Evolutionary conservation across 2,888 invertebrate genomes (phyloP), one percentile per base, ranked within the genome.

Genomic region (Melanchra persicariae): DNA sequence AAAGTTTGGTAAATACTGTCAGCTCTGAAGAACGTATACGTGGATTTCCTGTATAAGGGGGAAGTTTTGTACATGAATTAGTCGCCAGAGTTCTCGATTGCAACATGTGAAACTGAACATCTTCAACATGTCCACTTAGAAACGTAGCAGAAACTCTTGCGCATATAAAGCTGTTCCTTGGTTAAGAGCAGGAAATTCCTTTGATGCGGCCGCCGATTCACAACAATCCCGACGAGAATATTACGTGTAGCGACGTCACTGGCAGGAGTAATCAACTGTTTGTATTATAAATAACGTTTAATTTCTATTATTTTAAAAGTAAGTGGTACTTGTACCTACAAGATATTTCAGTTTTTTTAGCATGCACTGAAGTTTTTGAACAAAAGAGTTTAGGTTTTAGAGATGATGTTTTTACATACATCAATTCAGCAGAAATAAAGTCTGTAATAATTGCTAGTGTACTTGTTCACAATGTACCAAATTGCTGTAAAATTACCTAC

Each of bases 131-230:
- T 86, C 84, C 77, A 87, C 79, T 85, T 86, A 86, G 89, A 93
- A 89, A 86, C 81, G 78, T 89, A 90, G 85, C 93, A 92, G 90
- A 91, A 84, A 77, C 87, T 86, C 85, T 86, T 88, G 87, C 89
- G 89, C 89, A 88, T 91, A 90, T 91, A 89, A 90, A 93, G 89
- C 87, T 87, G 88, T 87, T 88, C 90, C 90, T 90, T 91, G 91
- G 93, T 93, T 91, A 88, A 89, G 91, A 90, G 87, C 93, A 92
- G 93, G 93, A 95, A 94, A 94, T 94, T 92, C 94, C 94, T 95
- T 93, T 93, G 93, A 93, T 91, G 90, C 89, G 79, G 77, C 87
- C 85, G 88, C 86, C 90, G 90, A 91, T 91, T 90, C 92, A 91
- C 88, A 92, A 93, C 92, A 93, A 93, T 91, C 89, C 85, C 88